Evolutionary conservation across 1,140 invertebrate species (phyloP), one percentile per base, ranked within the genome.

Genomic region (Cyclargus thomasi): DNA sequence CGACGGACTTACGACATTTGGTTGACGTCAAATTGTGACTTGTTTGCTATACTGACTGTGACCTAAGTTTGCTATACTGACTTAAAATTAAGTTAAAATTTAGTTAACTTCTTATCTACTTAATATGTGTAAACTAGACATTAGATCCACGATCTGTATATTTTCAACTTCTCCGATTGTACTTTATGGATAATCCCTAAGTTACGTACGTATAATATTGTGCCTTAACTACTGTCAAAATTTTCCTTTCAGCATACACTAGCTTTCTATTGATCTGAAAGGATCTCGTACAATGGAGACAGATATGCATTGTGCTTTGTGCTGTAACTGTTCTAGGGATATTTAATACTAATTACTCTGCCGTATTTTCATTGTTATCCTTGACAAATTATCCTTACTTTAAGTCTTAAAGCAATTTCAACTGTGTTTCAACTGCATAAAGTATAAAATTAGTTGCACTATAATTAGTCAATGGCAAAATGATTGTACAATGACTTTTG

Each of bases 401-500:
- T 11, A 8, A 2, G 14, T 16, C 2, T 14, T 47, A 1, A 11
- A 47, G 39, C 39, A 47, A 11, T 47, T 47, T 47, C 39, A 47
- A 47, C 39, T 47, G 10, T 47, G 11, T 14, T 0, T 47, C 39
- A 14, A 47, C 14, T 4, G 39, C 5, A 47, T 47, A 47, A 11
- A 47, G 39, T 47, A 14, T 16, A 47, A 11, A 47, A 47, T 47
- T 11, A 47, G 39, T 47, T 47, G 39, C 39, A 14, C 6, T 47
- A 47, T 8, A 8, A 47, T 7, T 29, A 4, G 29, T 29, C 29
- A 29, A 47, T 47, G 39, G 39, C 3, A 47, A 8, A 47, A 47
- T 47, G 39, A 47, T 47, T 47, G 39, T 47, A 47, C 39, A 47
- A 47, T 47, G 39, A 47, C 39, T 47, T 47, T 47, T 14, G 39